These are phyloP conservation scores for Mnemiopsis leidyi DNA, from an alignment of 37 sponge, comb jelly and placozoan genomes.

Conservation along the genomic window DNA sequence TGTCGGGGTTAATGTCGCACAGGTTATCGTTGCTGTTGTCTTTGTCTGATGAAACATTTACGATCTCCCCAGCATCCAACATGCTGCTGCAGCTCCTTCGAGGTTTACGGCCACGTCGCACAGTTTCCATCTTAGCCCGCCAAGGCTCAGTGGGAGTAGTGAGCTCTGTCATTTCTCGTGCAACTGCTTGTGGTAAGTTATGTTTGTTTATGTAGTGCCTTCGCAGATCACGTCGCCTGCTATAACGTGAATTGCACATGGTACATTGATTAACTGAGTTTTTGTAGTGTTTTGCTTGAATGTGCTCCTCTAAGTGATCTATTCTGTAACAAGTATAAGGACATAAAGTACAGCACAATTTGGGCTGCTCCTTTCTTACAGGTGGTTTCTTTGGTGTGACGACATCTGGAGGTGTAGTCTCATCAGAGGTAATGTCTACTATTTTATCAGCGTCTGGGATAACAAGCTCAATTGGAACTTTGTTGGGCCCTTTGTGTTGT, in stretches of 20 bases:
- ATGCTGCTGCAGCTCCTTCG: background rate
- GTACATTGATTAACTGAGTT: constrained; percentile 1
- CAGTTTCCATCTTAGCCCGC: background rate
- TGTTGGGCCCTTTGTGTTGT: background rate
- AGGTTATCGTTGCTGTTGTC: background rate
- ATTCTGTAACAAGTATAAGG: background rate
- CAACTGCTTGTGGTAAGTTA: background rate
- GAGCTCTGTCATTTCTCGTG: constrained; percentile 4
- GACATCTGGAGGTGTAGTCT: background rate
- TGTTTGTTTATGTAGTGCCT: constrained; percentile 45
- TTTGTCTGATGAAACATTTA: constrained; percentile 10
- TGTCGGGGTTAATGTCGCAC: constrained; percentile 17
- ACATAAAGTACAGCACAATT: constrained; percentile 3
- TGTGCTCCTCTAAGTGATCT: constrained; percentile 36
- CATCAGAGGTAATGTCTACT: background rate
- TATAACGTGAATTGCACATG: constrained; percentile 7
- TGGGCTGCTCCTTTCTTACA: background rate
- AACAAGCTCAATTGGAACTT: background rate
- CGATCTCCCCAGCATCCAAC: background rate
- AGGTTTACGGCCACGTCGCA: background rate
- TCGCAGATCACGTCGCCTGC: background rate
- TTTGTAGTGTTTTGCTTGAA: constrained; percentile 35
- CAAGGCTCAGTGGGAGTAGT: background rate
- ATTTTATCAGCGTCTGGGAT: background rate
- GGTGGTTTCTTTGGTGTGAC: background rate